Evolutionary conservation across 2,888 invertebrate genomes (phyloP).

Genomic region (Perizoma affinitatum): DNA sequence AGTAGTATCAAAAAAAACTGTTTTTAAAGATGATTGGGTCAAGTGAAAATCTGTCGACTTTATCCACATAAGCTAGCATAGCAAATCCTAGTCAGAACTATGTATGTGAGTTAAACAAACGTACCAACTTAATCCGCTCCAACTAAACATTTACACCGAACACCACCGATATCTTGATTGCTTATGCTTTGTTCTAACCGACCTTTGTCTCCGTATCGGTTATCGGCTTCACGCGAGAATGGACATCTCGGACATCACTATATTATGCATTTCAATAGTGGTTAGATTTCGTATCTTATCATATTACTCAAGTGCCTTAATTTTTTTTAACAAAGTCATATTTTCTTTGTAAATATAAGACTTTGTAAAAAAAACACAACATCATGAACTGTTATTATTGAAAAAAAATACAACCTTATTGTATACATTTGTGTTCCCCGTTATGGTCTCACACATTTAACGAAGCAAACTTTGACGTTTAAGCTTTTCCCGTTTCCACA

Average conservation of each 20-base stretch:
- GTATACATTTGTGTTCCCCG: not conserved
- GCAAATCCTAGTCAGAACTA: too few species aligned
- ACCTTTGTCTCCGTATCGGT: constrained; percentile 70
- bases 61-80: too few species aligned
- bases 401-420: too few species aligned
- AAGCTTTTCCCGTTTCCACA: constrained; percentile 21
- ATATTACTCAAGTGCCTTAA: constrained; percentile 1
- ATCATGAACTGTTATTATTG: too few species aligned
- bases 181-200: constrained; percentile 62
- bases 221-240: constrained; percentile 55
- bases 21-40: too few species aligned
- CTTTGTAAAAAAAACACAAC: too few species aligned
- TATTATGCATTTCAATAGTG: constrained; percentile 52
- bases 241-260: constrained; percentile 48
- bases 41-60: too few species aligned
- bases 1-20: too few species aligned
- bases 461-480: not conserved
- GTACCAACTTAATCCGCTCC: constrained; percentile 6
- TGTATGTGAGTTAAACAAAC: too few species aligned
- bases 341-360: too few species aligned
- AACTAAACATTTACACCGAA: constrained; percentile 7
- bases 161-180: constrained; percentile 65
- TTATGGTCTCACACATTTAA: constrained; percentile 5
- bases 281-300: constrained; percentile 40
- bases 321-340: too few species aligned